Percentiles rank a stretch among this genome's conserved stretches.
Conservation (phyloP, 2,113 vertebrate genomes). For the Sander lucioperca region DNA sequence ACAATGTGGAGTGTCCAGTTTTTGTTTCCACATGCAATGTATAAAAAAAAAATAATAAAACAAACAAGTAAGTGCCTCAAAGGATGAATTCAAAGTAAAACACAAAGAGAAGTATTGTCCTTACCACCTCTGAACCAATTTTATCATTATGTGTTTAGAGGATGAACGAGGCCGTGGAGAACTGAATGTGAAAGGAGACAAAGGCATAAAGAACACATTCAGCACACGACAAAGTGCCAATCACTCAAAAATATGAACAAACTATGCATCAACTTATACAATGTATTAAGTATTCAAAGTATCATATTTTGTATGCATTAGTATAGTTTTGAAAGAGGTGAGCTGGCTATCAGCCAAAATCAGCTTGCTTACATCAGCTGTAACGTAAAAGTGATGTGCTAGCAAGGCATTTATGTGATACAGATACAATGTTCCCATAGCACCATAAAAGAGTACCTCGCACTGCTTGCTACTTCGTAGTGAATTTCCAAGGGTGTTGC, state of each 20-base stretch:
- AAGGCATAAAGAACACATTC: constrained; percentile 83
- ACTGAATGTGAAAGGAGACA: constrained; percentile 90
- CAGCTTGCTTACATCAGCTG: constrained; percentile 55
- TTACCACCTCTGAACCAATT: constrained; percentile 93
- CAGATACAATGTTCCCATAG: constrained; percentile 77
- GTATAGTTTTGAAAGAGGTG: constrained; percentile 46
- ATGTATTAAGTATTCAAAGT: constrained; percentile 14
- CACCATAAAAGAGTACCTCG: constrained; percentile 86
- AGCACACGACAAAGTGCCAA: constrained; percentile 71
- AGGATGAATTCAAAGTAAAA: constrained; percentile 68
- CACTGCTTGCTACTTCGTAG: constrained; percentile 78
- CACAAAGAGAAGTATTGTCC: constrained; percentile 82
- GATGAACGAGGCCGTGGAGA: constrained; percentile 89
- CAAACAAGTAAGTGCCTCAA: constrained; percentile 61
- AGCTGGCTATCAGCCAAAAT: constrained; percentile 55
- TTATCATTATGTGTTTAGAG: constrained; percentile 92
- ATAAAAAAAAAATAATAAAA: constrained; percentile 47
- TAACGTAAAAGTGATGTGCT: constrained; percentile 29
- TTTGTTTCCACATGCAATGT: constrained; percentile 77
- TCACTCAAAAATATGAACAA: constrained; percentile 55
- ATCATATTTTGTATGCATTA: constrained; percentile 32
- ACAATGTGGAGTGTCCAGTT: constrained; percentile 57
- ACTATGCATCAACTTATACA: constrained; percentile 42
- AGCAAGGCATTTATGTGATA: constrained; percentile 49
- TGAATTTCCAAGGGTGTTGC: constrained; percentile 9